Evolutionary conservation across 2,888 invertebrate genomes (phyloP).

Genomic region (Athalia rosae): DNA sequence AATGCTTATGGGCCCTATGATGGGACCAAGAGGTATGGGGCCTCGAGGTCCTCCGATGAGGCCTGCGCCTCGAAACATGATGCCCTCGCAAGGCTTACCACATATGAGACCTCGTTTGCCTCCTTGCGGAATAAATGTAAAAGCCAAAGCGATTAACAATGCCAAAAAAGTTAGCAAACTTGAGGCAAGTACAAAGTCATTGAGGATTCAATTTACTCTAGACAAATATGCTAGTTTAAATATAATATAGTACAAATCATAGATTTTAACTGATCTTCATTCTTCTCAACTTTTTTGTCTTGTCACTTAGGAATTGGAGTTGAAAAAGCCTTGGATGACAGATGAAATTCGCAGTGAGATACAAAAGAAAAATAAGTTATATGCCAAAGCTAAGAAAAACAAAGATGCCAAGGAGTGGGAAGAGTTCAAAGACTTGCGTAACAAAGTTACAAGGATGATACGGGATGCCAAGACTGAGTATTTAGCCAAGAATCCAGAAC

Average conservation of each 20-base stretch:
- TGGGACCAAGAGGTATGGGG: slow-evolving; percentile 59
- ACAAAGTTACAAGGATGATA: slow-evolving; percentile 72
- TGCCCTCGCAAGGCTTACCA: slow-evolving; percentile 61
- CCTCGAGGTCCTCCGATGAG: slow-evolving; percentile 55
- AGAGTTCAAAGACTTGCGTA: slow-evolving; percentile 70
- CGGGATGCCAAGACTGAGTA: slow-evolving; percentile 71
- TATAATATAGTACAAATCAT: too few relatives aligned
- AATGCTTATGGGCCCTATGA: slow-evolving; percentile 62
- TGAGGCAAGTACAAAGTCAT: slow-evolving; percentile 58
- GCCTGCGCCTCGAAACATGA: slow-evolving; percentile 55
- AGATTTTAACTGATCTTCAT: slow-evolving; percentile 15
- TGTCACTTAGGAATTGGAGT: slow-evolving; percentile 63
- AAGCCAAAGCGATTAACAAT: slow-evolving; percentile 61
- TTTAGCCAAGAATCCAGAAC: slow-evolving; percentile 68
- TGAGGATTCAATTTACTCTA: not conserved
- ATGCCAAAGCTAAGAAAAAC: slow-evolving; percentile 70
- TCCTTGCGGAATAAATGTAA: slow-evolving; percentile 60
- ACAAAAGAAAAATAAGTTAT: slow-evolving; percentile 70
- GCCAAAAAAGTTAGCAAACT: slow-evolving; percentile 65
- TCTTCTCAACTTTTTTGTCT: slow-evolving; percentile 42
- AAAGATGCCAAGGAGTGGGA: slow-evolving; percentile 71
- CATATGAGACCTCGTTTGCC: slow-evolving; percentile 67
- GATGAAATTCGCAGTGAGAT: slow-evolving; percentile 71
- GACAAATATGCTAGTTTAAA: too few relatives aligned
- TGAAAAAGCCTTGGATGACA: slow-evolving; percentile 72